Conservation (phyloP, 2,797 vertebrate species). For the Neosilurus mollespiculum region DNA sequence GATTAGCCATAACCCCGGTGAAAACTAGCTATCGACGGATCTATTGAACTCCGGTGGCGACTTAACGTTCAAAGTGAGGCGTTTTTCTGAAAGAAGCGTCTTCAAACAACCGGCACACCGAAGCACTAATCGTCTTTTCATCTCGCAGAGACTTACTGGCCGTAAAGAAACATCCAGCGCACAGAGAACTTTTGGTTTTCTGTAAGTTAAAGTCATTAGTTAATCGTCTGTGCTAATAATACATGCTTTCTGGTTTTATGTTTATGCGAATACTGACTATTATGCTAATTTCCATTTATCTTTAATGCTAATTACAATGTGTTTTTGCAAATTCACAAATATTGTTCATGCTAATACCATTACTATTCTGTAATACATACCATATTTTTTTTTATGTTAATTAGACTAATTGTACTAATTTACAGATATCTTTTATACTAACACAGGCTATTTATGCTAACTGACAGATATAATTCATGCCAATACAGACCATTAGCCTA, state of each 20-base stretch:
- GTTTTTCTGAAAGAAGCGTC: slow-evolving; percentile 9
- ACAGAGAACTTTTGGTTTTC: neutral
- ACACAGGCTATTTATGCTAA: no score
- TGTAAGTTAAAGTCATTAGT: neutral
- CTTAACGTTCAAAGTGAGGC: neutral
- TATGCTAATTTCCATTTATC: no score
- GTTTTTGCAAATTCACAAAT: slow-evolving; percentile 1
- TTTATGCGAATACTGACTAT: no score
- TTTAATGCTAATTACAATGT: no score
- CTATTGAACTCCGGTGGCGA: slow-evolving; percentile 31
- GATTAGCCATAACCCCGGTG: slow-evolving; percentile 34
- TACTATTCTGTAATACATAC: no score
- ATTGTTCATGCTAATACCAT: neutral
- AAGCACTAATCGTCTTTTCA: slow-evolving; percentile 49
- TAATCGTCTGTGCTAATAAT: no score
- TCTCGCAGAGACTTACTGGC: slow-evolving; percentile 46
- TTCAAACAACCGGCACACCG: slow-evolving; percentile 40
- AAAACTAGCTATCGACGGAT: slow-evolving; percentile 45
- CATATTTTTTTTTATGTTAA: no score
- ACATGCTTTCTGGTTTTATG: no score
- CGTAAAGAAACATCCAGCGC: slow-evolving; percentile 12
- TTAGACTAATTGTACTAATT: no score
- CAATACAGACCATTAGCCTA: no score
- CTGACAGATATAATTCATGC: no score
- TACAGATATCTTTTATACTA: no score